These are phyloP conservation scores for Lepidocyrtoides sp. DNA, from an alignment of 2,888 invertebrate genomes.

Conservation along the genomic window DNA sequence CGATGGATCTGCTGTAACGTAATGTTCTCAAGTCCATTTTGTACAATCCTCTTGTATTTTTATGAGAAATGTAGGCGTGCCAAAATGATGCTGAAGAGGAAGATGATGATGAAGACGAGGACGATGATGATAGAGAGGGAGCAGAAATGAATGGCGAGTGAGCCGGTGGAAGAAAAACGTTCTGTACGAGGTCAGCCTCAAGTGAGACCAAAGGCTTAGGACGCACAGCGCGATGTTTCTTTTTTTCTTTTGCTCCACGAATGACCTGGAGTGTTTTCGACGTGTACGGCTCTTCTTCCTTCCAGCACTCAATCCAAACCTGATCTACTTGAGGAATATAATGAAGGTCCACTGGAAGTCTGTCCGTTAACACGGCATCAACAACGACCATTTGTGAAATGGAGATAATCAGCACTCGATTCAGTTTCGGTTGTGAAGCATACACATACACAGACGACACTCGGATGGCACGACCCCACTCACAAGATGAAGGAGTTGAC, in stretches of 20 bases:
- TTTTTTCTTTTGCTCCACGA: conserved; percentile 91
- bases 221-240: conserved; percentile 91
- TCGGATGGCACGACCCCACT: conserved; percentile 92
- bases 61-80: conserved; percentile 92
- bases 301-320: conserved; percentile 92
- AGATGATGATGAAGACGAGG: conserved; percentile 85
- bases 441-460: conserved; percentile 91
- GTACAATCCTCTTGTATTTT: conserved; percentile 91
- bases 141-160: conserved; percentile 85
- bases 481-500: conserved; percentile 87
- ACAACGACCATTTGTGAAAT: conserved; percentile 91
- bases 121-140: conserved; percentile 86
- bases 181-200: conserved; percentile 91
- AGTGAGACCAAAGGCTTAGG: conserved; percentile 92
- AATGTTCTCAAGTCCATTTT: conserved; percentile 91
- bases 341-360: conserved; percentile 90
- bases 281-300: conserved; percentile 88
- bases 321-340: conserved; percentile 92
- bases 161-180: conserved; percentile 89
- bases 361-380: conserved; percentile 91
- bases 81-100: conserved; percentile 88
- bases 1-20: conserved; percentile 91
- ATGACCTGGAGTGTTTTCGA: conserved; percentile 91
- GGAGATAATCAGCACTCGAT: conserved; percentile 91
- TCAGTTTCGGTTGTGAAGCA: conserved; percentile 90